These are phyloP conservation scores for Hystrix brachyura DNA, from an alignment of 2,113 vertebrate genomes.

Conservation along the genomic window DNA sequence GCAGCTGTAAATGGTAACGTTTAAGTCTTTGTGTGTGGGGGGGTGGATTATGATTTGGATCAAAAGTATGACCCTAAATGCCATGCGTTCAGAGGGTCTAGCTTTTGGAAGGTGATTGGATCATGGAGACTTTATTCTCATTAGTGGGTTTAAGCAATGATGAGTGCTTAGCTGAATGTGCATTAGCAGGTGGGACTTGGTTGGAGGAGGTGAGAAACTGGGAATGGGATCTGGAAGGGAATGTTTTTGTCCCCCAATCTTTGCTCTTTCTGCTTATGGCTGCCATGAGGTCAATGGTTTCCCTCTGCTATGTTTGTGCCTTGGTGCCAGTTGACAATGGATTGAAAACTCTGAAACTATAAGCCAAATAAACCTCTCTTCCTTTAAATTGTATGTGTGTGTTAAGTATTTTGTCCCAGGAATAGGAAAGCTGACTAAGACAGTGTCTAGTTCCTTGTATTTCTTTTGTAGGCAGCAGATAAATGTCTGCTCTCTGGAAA, in stretches of 20 bases:
- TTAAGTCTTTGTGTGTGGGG: not conserved
- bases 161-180: not conserved
- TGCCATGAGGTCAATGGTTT: not conserved
- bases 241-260: not conserved
- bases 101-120: not conserved
- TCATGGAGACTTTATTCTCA: not conserved
- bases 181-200: not conserved
- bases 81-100: not conserved
- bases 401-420: not conserved
- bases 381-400: not conserved
- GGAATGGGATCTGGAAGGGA: not conserved
- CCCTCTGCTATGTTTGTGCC: not conserved
- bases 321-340: not conserved
- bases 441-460: not conserved
- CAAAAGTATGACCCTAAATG: not conserved
- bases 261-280: not conserved
- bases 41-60: not conserved
- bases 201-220: not conserved
- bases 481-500: conserved; percentile 2
- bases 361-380: not conserved
- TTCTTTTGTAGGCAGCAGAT: not conserved
- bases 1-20: not conserved
- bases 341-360: not conserved
- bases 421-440: not conserved
- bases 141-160: not conserved